Evolutionary conservation across 2,113 vertebrate species (phyloP), one percentile per base, ranked within the genome.

Genomic region (Callithrix jacchus): DNA sequence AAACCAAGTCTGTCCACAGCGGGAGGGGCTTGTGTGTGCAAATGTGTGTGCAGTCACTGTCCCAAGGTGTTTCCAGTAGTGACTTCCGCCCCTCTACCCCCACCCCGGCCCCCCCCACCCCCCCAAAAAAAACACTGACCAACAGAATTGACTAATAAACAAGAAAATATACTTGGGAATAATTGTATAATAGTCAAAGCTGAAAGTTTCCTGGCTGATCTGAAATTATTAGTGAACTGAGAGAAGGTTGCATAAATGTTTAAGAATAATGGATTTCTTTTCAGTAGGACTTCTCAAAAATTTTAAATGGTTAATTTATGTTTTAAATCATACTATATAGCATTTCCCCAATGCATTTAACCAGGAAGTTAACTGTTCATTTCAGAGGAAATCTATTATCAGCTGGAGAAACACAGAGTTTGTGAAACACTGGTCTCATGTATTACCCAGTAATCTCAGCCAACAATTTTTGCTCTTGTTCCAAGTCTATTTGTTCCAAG

Each of bases 141-240:
- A 30, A 56, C 10, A 64, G 35, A 54, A 64, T 4, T 79, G 66
- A 82, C 40, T 64, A 49, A 58, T 4, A 45, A 73, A 61, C 83
- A 35, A 21, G 25, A 37, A 79, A 77, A 70, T 13, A 25, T n/a
- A n/a, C 37, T 20, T 49, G 45, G 10, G 10, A 92, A 85, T 21
- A n/a, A 14, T n/a, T 86, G 30, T 66, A 66, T 61, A 83, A 88
- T 25, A 49, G 2, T 58, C 32, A 64, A 71, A 54, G 14, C 82
- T 37, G 91, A 88, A 91, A 84, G 81, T 64, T 83, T 21, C 23
- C 23, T 77, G 45, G 40, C 5, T 58, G 2, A 52, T 30, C 47
- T 87, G 70, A 80, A 96, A 95, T 92, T 79, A 85, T 45, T 87
- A 86, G 40, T 56, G 13, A 54, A 64, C 61, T 93, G 54, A 88